Conservation (phyloP, 2,113 vertebrate genomes). For the Austrofundulus limnaeus region DNA sequence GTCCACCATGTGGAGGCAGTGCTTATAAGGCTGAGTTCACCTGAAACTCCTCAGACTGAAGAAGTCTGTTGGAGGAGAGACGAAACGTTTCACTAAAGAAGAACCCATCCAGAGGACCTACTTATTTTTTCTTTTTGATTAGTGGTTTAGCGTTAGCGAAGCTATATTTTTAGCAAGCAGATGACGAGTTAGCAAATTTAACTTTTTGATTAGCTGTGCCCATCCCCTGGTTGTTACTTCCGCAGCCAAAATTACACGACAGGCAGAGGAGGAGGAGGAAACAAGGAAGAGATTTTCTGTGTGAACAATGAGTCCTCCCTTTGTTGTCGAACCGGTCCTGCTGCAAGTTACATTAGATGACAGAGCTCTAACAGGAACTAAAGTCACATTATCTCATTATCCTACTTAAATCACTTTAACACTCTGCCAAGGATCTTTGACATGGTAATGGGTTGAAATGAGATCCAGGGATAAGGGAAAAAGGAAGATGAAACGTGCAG, state of each 20-base stretch:
- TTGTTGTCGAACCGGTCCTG: conserved; percentile 53
- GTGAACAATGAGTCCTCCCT: conserved; percentile 35
- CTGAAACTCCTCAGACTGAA: no score
- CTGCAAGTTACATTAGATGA: conserved; percentile 20
- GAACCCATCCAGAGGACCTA: no score
- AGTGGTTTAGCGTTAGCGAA: no score
- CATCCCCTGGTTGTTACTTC: no score
- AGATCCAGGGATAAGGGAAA: conserved; percentile 26
- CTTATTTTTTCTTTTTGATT: no score
- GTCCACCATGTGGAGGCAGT: no score
- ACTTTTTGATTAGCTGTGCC: no score
- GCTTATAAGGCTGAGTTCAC: no score
- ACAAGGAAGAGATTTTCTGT: conserved; percentile 26
- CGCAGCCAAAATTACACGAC: conserved; percentile 24
- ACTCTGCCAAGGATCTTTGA: conserved; percentile 36
- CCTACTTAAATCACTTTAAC: conserved; percentile 39
- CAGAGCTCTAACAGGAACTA: conserved; percentile 18
- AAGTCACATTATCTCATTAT: conserved; percentile 31
- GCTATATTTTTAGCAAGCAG: no score
- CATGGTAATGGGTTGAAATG: conserved; percentile 47
- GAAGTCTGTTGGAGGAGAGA: no score
- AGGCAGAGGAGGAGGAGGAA: conserved; percentile 2
- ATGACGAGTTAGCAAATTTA: no score
- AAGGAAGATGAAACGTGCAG: neutral
- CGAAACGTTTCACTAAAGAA: no score